Evolutionary conservation across 2,888 invertebrate genomes (phyloP).

Genomic region (Morpho achilles): DNA sequence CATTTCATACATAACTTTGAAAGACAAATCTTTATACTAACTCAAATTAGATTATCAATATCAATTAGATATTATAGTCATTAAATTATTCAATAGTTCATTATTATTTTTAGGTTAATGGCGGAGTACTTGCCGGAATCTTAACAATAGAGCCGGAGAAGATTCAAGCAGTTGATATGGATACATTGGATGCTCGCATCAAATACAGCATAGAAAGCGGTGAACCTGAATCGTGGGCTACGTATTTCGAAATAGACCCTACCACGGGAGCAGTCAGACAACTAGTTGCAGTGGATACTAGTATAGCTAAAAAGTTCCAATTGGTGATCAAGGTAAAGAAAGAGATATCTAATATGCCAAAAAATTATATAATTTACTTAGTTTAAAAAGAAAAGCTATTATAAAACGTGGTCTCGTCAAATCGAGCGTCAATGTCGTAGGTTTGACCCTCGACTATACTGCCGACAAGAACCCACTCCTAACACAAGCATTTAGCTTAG

Average conservation of each 20-base stretch:
- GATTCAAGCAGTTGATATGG: slow-evolving; percentile 94
- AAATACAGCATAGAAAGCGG: slow-evolving; percentile 90
- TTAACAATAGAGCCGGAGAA: slow-evolving; percentile 91
- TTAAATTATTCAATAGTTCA: too few relatives aligned
- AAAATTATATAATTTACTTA: too few relatives aligned
- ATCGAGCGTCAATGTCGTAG: too few relatives aligned
- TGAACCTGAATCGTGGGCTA: slow-evolving; percentile 85
- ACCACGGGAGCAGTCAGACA: slow-evolving; percentile 90
- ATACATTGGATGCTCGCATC: slow-evolving; percentile 91
- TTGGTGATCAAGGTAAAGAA: slow-evolving; percentile 85
- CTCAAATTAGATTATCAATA: too few relatives aligned
- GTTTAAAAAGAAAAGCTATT: too few relatives aligned
- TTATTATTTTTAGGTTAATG: slow-evolving; percentile 80
- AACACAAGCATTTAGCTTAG: too few relatives aligned
- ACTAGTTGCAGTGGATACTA: slow-evolving; percentile 88
- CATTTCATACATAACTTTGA: background rate
- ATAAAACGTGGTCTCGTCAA: too few relatives aligned
- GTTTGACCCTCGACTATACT: too few relatives aligned
- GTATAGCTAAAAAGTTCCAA: slow-evolving; percentile 87
- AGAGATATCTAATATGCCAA: background rate
- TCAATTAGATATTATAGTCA: too few relatives aligned
- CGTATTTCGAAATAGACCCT: slow-evolving; percentile 91
- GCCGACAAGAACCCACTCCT: too few relatives aligned
- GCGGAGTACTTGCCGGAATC: slow-evolving; percentile 90
- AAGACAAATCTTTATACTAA: background rate